phyloP scores from a whole-genome alignment of 2,797 vertebrate species.

The Tragelaphus oryx region DNA sequence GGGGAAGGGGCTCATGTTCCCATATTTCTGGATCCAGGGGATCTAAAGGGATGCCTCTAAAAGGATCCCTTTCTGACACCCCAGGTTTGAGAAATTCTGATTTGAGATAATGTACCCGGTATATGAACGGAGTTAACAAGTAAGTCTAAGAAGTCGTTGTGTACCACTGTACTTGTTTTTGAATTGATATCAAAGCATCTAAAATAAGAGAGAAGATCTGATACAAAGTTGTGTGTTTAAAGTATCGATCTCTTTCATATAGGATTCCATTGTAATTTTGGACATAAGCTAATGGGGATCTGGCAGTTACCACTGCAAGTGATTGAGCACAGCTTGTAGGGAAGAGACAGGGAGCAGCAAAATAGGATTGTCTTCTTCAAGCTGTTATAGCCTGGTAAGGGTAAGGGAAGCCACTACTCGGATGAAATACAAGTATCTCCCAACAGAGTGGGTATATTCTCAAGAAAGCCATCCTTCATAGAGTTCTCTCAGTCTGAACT shows the following conservation, averaged over 20 bases:
- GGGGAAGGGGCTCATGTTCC: background rate
- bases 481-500: background rate
- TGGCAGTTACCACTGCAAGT: background rate
- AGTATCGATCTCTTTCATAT: background rate
- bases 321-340: background rate
- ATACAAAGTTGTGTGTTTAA: background rate
- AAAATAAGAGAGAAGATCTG: background rate
- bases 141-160: background rate
- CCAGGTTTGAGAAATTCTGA: background rate
- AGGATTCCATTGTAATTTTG: background rate
- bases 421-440: background rate
- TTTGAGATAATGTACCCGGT: background rate
- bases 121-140: accelerated
- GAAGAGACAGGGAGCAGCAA: background rate
- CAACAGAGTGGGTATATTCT: background rate
- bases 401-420: background rate
- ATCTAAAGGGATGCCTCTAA: background rate
- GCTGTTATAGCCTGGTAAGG: background rate
- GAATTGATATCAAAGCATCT: background rate
- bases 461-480: background rate
- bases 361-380: background rate
- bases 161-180: background rate
- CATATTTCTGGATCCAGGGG: background rate
- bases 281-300: background rate
- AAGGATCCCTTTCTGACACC: background rate